phyloP scores from a whole-genome alignment of 2,888 invertebrate species.

The Colostygia pectinataria region DNA sequence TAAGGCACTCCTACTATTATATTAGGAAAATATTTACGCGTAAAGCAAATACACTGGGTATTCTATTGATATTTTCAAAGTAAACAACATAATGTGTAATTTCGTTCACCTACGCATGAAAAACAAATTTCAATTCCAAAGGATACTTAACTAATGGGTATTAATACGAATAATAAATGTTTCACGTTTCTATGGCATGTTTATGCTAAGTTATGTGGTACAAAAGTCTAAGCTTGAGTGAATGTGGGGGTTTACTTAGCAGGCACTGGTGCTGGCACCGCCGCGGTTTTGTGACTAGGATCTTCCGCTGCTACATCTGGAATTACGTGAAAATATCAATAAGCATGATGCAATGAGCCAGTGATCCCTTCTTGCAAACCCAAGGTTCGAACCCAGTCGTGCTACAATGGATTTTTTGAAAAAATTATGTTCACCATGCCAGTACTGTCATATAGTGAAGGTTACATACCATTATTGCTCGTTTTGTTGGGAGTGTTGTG shows the following conservation, averaged over 20 bases:
- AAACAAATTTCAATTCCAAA: slow-evolving; percentile 75
- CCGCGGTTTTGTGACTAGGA: slow-evolving; percentile 55
- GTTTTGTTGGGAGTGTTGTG: slow-evolving; percentile 70
- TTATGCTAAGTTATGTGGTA: slow-evolving; percentile 60
- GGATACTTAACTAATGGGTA: slow-evolving; percentile 71
- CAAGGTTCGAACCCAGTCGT: too few species aligned
- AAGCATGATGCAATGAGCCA: too few species aligned
- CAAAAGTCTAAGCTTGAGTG: slow-evolving; percentile 58
- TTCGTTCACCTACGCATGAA: slow-evolving; percentile 68
- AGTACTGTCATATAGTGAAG: too few species aligned
- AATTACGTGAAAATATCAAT: slow-evolving; percentile 23
- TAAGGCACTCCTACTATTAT: slow-evolving; percentile 79
- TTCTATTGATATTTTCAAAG: slow-evolving; percentile 36
- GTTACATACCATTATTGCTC: slow-evolving; percentile 58
- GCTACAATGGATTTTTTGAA: too few species aligned
- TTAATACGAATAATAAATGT: slow-evolving; percentile 80
- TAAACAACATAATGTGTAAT: slow-evolving; percentile 50
- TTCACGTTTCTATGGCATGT: slow-evolving; percentile 71
- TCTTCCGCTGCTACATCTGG: slow-evolving; percentile 56
- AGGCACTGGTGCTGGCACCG: slow-evolving; percentile 48
- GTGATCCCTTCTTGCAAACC: too few species aligned
- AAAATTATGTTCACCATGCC: too few species aligned
- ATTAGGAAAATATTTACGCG: slow-evolving; percentile 67
- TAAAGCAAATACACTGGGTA: slow-evolving; percentile 59
- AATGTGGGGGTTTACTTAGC: slow-evolving; percentile 57